These are phyloP conservation scores for Dynastes hyllus DNA, from an alignment of 2,888 invertebrate species.

Conservation along the genomic window DNA sequence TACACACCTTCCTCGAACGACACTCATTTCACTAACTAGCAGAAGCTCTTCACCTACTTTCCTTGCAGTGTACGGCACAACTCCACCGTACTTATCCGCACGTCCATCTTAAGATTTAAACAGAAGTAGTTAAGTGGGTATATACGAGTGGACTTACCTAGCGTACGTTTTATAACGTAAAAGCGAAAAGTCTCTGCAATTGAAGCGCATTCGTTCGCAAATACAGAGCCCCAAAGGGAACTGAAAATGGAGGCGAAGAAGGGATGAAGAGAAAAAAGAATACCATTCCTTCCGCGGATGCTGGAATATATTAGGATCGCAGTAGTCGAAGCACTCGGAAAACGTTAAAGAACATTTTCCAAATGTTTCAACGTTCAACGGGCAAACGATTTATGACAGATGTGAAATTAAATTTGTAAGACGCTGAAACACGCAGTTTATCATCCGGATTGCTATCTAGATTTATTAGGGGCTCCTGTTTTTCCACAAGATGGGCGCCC, in stretches of 20 bases:
- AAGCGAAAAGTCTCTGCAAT: no score
- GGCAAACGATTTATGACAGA: constrained; percentile 41
- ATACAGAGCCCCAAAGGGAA: no score
- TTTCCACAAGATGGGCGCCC: not conserved
- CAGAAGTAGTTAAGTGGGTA: constrained; percentile 16
- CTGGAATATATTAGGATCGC: not conserved
- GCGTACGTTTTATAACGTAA: no score
- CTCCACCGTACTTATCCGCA: no score
- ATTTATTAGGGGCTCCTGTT: constrained; percentile 14
- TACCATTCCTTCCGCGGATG: not conserved
- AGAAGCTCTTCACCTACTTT: constrained; percentile 17
- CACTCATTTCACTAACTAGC: constrained; percentile 6
- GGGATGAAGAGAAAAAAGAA: no score
- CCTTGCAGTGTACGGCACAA: not conserved
- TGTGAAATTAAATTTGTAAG: constrained; percentile 46
- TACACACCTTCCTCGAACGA: not conserved
- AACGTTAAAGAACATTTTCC: constrained; percentile 22
- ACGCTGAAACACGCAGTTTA: constrained; percentile 41
- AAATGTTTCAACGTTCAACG: constrained; percentile 12
- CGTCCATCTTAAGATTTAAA: constrained; percentile 2
- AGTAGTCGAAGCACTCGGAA: constrained; percentile 5
- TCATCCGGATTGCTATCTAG: constrained; percentile 32
- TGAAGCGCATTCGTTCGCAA: no score
- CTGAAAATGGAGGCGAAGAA: no score
- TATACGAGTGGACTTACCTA: not conserved